Evolutionary conservation across 2,113 vertebrate species (phyloP), one percentile per base, ranked within the genome.

Genomic region (Mola mola): DNA sequence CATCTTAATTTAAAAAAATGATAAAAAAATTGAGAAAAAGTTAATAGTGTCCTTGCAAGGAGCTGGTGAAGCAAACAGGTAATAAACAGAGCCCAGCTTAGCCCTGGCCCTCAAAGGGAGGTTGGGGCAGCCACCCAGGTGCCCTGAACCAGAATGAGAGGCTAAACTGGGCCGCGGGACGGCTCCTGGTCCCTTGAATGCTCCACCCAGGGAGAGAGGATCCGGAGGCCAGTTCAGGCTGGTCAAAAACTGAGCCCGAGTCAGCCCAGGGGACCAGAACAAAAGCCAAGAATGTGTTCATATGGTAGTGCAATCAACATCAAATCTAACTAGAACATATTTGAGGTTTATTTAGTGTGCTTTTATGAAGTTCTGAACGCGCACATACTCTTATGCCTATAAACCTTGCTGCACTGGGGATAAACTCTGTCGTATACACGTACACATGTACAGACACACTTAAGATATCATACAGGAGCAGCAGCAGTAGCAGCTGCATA

Each of bases 251-350:
- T 31, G 59, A 74, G 72, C 69, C 56, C 0, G 12, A 40, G 24
- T 63, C 66, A 8, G 36, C 82, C 84, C 66, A 58, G 78, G 37
- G 37, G 52, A 69, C 83, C 66, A 59, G 81, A 66, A 85, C 75
- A 78, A 77, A 75, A 29, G 85, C 83, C 86, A 89, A 89, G 84
- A 80, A 81, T 81, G 74, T 81, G 86, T 71, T 83, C 78, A 79
- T 73, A 34, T 84, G 85, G 55, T 83, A 86, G 84, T 82, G 78
- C 79, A 75, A 89, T 89, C 81, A 83, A 70, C 73, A 56, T 88
- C 80, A 81, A 76, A 66, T 75, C 63, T 58, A 66, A 78, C 51
- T 20, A 52, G 56, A 82, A 59, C 73, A 72, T 10, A 80, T 79
- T 79, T 52, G 29, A 26, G 19, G 20, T 48, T 75, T 83, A 69